Conservation (phyloP, 2,888 invertebrate genomes). For the Tetragnatha montana region DNA sequence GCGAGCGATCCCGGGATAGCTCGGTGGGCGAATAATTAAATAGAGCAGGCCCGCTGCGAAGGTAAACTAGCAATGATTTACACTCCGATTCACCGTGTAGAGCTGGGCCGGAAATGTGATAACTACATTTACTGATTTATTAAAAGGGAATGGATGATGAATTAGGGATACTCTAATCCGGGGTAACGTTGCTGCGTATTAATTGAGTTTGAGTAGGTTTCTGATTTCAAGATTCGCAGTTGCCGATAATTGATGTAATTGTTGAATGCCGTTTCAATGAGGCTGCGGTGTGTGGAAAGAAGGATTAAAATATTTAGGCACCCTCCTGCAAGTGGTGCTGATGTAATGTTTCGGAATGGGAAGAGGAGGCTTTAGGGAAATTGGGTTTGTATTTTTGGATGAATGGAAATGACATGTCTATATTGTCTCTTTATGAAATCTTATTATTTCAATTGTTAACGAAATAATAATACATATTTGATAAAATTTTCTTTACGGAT, state of each 20-base stretch:
- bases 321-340: no score
- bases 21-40: slow-evolving; percentile 49
- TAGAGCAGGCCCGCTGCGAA: slow-evolving; percentile 34
- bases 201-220: slow-evolving; percentile 15
- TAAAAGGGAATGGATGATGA: slow-evolving; percentile 39
- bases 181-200: slow-evolving; percentile 1
- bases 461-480: no score
- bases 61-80: slow-evolving; percentile 47
- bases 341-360: no score
- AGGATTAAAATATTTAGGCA: neutral
- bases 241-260: slow-evolving; percentile 28
- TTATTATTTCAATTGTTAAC: no score
- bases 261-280: neutral
- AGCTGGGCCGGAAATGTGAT: slow-evolving; percentile 44
- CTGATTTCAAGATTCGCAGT: slow-evolving; percentile 24
- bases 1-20: slow-evolving; percentile 30
- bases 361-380: no score
- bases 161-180: slow-evolving; percentile 23
- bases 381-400: no score
- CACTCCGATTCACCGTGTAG: slow-evolving; percentile 18
- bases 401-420: no score
- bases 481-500: no score
- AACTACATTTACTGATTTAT: slow-evolving; percentile 60
- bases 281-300: neutral
- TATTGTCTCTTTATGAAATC: no score